Base-by-base conservation (phyloP, 1,140 invertebrate species). In the Diachasma alloeum region DNA sequence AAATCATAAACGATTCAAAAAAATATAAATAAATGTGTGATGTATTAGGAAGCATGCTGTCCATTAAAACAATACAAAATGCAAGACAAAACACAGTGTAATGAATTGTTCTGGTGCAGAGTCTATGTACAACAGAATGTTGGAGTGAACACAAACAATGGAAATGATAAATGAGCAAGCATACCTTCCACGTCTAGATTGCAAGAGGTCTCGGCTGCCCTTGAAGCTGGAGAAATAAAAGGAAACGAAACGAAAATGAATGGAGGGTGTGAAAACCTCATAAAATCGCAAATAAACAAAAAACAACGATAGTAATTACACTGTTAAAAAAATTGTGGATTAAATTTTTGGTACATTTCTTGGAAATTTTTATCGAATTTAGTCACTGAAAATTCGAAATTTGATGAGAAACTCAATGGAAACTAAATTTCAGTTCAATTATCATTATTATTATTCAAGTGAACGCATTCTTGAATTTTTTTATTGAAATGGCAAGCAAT, bases 181-280 rank as follows among this genome's bases (percentile, higher is more conserved):
- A 48, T 86, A 86, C 84, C 84, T 85, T 83, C 75, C 79, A 79
- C 79, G 79, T 67, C 78, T 79, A 19, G 79, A 77, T 74, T 86
- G 85, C 22, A 78, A 78, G n/a, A 84, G 79, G 66, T 85, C 82
- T 75, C 81, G 81, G 78, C 82, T 84, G 80, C 83, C 83, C 77
- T 84, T 85, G 81, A 85, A 83, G 69, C 83, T 85, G 79, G 53
- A 75, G 68, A 70, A 80, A 81, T 56, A 53, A 76, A 4, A 73
- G 56, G 73, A 73, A 67, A 76, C 53, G 63, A 76, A 74, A 68
- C 31, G 46, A 74, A 78, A 74, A 63, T 66, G 46, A 44, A 79
- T 53, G 0, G 44, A 44, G 68, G 59, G 69, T 75, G 6, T 73
- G 36, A 72, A 72, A 44, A 56, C 22, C 31, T 72, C 36, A 26